Evolutionary conservation across 2,888 invertebrate genomes (phyloP), one percentile per base, ranked within the genome.

Genomic region (Caenorhabditis angaria): DNA sequence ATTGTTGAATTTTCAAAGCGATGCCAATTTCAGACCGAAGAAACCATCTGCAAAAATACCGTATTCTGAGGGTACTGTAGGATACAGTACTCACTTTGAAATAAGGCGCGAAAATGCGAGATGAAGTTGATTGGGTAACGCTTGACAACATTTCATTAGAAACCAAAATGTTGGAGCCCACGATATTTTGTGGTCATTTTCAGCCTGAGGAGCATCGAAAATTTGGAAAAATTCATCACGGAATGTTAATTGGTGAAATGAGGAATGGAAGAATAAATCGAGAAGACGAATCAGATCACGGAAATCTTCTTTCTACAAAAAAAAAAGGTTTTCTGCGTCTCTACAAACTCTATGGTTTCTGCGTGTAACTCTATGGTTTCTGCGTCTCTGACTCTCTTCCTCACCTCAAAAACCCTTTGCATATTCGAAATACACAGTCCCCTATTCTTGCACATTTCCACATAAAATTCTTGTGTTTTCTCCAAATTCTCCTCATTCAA

Each of bases 171-270:
- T 68, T 14, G 67, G 61, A 0, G 61, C 41, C 72, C 72, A 72
- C 41, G 64, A 66, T 62, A 65, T 24, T 18, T 47, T 51, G 10
- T 41, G 2, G 25, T 47, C 22, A 24, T 25, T 14, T 25, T 8
- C 3, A 22, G 8, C 27, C 22, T 8, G 51, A 24, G 22, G 14
- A 6, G n/a, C 8, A 18, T 51, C 51, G 12, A 71, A 28, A 10
- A 66, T 63, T 22, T 59, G 62, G 6, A 65, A 57, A 6, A 72
- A 57, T 22, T 72, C 72, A n/a, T 72, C 67, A 48, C 62, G 61
- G 35, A 67, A 59, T 12, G 77, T 70, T 48, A 77, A 32, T 57
- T 77, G 77, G 35, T 77, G 75, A 24, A 77, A 77, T 4, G 75
- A 64, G 1, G 74, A 61, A 18, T 64, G 61, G 47, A 77, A 63